Evolutionary conservation across 2,797 vertebrate species (phyloP), one percentile per base, ranked within the genome.

Genomic region (Cynodonichthys magdalenae): DNA sequence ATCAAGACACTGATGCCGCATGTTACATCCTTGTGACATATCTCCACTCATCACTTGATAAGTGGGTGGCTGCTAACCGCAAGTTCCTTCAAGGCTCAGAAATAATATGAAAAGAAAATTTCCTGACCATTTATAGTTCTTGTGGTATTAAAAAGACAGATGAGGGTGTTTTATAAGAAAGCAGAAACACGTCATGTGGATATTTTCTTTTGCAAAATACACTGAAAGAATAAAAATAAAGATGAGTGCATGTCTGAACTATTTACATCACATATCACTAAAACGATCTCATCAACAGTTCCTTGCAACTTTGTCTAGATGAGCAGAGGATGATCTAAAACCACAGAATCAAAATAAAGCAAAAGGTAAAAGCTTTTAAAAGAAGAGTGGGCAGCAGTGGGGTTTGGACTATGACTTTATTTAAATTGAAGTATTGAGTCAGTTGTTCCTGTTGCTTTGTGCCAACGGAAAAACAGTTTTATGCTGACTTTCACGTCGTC

Each of bases 381-480:
- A 36, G 48, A 73, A 19, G 62, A 70, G 71, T 20, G 57, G 74
- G 63, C 41, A 57, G 71, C 69, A 29, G 71, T 34, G 66, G 55
- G 65, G 54, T 76, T 82, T 48, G 78, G 67, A 88, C 72, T 63
- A 77, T 63, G 79, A 74, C 65, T 85, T 76, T 80, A 86, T 84
- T 84, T 81, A 66, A 88, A 85, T 84, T 69, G 65, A 59, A 79
- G 71, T 53, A 82, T 86, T 89, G 89, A 93, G 72, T 94, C 92
- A 93, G 88, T 93, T 83, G 83, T 94, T 94, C 93, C 93, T 88
- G 47, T 86, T 18, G 57, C 42, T 74, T 64, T 18, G 75, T 85
- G 94, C 94, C 93, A 94, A 85, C 15, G 92, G 93, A 93, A 92
- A 93, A 93, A 92, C 74, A 82, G 69, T 74, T 79, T 72, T 83